phyloP scores from a whole-genome alignment of 2,797 vertebrate genomes.

The Amazonetta brasiliensis region DNA sequence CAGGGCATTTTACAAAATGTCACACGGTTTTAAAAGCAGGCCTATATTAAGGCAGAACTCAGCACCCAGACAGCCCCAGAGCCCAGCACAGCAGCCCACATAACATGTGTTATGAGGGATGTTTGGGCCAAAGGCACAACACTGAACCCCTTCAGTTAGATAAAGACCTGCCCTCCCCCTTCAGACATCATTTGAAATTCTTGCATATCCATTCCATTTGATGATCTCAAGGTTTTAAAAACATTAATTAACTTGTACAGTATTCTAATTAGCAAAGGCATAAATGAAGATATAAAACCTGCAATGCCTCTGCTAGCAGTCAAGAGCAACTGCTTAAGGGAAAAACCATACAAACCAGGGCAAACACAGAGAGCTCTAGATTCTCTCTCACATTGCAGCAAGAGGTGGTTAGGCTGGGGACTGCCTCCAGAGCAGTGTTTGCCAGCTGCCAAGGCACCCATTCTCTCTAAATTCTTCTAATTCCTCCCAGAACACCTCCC shows the following conservation, averaged over 20 bases:
- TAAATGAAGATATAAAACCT: conserved; percentile 61
- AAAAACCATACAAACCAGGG: background rate
- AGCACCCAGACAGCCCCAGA: conserved; percentile 7
- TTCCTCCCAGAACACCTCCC: background rate
- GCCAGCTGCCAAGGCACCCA: background rate
- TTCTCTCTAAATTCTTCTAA: background rate
- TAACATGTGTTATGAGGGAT: conserved; percentile 1
- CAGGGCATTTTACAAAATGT: conserved; percentile 55
- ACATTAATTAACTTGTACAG: conserved; percentile 23
- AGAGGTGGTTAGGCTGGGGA: background rate
- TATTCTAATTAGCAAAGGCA: conserved; percentile 31
- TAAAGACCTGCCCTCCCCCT: conserved; percentile 20
- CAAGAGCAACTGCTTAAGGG: conserved; percentile 48
- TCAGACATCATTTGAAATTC: conserved; percentile 63
- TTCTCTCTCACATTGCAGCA: background rate
- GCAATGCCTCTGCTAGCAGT: background rate
- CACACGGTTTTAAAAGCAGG: conserved; percentile 7
- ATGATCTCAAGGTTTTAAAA: conserved; percentile 45
- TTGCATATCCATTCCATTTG: conserved; percentile 56
- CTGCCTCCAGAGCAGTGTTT: background rate
- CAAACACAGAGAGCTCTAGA: background rate
- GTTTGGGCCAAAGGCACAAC: conserved; percentile 34
- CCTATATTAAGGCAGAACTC: background rate
- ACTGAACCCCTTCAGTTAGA: background rate
- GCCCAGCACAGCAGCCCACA: conserved; percentile 28